Evolutionary conservation across 2,888 invertebrate genomes (phyloP).

Genomic region (Melieria crassipennis): DNA sequence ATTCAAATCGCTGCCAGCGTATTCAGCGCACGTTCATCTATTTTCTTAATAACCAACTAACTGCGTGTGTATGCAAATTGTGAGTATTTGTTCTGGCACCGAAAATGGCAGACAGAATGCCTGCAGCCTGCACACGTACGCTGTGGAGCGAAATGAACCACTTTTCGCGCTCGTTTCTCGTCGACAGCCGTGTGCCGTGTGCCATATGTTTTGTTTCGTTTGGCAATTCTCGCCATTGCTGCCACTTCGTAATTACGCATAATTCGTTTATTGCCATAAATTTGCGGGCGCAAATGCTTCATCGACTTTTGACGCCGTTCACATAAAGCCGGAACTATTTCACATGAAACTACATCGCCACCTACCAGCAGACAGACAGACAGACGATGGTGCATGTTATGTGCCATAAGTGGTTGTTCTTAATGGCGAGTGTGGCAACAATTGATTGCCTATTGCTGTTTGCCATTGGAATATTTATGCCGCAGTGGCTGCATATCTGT

Average conservation of each 20-base stretch:
- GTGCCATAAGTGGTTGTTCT: no score
- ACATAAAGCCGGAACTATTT: no score
- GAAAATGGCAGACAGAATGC: background rate
- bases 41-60: background rate
- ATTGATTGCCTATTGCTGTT: no score
- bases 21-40: slow-evolving; percentile 12
- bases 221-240: background rate
- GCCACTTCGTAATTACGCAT: background rate
- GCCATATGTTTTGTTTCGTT: background rate
- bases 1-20: slow-evolving; percentile 19
- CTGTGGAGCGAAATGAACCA: background rate
- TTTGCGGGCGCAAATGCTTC: background rate
- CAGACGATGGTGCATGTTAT: no score
- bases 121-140: background rate
- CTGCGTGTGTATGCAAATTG: slow-evolving; percentile 21
- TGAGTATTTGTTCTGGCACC: background rate
- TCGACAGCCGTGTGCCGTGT: background rate
- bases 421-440: no score
- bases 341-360: no score
- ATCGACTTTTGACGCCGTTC: no score
- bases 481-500: no score
- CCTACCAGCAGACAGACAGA: no score
- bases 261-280: background rate
- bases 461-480: no score
- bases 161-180: no score